Base-by-base conservation (phyloP, 2,797 vertebrate species). In the Oryzias dopingdopingensis region DNA sequence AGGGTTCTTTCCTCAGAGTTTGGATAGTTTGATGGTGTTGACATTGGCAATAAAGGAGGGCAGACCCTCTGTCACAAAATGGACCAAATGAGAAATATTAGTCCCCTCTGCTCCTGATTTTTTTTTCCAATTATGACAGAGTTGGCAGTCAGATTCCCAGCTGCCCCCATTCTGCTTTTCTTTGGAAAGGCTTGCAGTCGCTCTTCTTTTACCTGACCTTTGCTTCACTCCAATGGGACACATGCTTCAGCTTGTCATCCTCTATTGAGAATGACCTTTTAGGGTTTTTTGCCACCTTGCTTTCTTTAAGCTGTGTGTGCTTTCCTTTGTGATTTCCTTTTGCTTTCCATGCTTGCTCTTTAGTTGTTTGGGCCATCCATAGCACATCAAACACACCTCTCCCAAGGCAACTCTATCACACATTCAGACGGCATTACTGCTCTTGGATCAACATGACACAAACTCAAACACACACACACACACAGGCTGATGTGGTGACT, bases 201-300 rank as follows among this genome's bases (percentile, higher is more conserved):
- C 56, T 56, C 45, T 44, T 46, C 48, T 55, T 72, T 74, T 76
- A 59, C 59, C 55, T 73, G 62, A 75, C 64, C 68, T 73, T 71
- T 77, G 49, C 62, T 50, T 65, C 67, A 58, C 65, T 82, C 66
- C 67, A 49, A 68, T 82, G 86, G 86, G 86, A 89, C 86, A 90
- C 84, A 79, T 88, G 87, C 87, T 88, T 90, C 81, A 76, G 68
- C 76, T 79, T 16, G 43, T 70, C 72, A 70, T 76, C 81, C 58
- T 75, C 60, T 76, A 64, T 68, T 83, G 20, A 72, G 42, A 72
- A 50, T 55, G 43, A 62, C 65, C 65, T 50, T 61, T 26, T 66
- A 18, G 32, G 10, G 10, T 37, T 55, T 47, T 5, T 32, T 81
- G 26, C 52, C 72, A 63, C 48, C 15, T 77, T 74, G 72, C 77